These are phyloP conservation scores for Rhea americana DNA, from an alignment of 2,113 vertebrate species.

Conservation along the genomic window DNA sequence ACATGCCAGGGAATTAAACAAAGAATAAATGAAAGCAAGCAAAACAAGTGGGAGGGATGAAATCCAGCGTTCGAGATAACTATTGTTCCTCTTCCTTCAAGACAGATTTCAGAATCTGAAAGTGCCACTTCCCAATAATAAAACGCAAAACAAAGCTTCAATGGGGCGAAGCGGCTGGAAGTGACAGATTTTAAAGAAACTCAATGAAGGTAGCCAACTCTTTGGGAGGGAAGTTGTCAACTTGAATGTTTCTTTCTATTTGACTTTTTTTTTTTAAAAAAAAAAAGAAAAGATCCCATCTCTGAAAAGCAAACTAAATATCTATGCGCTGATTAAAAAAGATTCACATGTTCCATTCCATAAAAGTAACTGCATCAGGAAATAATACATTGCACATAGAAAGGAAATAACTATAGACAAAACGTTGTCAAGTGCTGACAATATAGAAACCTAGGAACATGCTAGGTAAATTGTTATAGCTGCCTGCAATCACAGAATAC, in stretches of 20 bases:
- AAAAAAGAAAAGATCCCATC: background rate
- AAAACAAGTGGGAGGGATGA: slow-evolving; percentile 71
- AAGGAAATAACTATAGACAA: background rate
- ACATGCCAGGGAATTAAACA: slow-evolving; percentile 49
- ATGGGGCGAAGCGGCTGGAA: background rate
- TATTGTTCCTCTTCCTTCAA: slow-evolving; percentile 58
- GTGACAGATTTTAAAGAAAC: slow-evolving; percentile 49
- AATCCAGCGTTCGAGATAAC: slow-evolving; percentile 47
- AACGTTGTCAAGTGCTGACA: background rate
- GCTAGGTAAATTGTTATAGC: background rate
- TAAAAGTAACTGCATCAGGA: background rate
- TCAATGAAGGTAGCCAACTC: slow-evolving; percentile 46
- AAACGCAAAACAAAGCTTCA: slow-evolving; percentile 57
- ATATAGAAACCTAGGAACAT: accelerated
- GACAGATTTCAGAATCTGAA: slow-evolving; percentile 61
- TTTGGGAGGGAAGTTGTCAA: slow-evolving; percentile 52
- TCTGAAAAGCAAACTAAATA: slow-evolving; percentile 3
- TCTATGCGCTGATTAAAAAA: accelerated
- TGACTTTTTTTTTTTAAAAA: background rate
- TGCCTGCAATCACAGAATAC: background rate
- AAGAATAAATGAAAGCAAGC: slow-evolving; percentile 62
- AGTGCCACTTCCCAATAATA: slow-evolving; percentile 66
- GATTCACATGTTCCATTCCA: accelerated
- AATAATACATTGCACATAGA: background rate
- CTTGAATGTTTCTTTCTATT: slow-evolving; percentile 52